phyloP scores from a whole-genome alignment of 2,113 vertebrate species.

The Lophotis ruficrista region DNA sequence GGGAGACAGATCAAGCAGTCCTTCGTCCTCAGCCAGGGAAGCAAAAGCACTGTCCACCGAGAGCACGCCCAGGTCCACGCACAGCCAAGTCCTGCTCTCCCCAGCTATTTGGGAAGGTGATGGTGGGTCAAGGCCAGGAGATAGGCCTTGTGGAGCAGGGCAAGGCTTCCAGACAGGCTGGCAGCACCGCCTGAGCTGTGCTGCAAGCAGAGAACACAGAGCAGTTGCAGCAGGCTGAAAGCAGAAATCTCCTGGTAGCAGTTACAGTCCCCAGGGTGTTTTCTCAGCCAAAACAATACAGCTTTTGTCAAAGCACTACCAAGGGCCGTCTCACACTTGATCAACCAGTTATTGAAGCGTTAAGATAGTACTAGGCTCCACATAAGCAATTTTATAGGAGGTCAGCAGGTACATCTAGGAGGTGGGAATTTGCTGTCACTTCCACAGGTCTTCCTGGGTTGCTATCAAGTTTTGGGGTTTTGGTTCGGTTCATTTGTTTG shows the following conservation, averaged over 20 bases:
- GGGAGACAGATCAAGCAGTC: not conserved
- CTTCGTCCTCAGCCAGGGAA: not conserved
- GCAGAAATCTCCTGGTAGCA: not conserved
- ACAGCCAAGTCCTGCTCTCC: not conserved
- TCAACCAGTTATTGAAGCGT: not conserved
- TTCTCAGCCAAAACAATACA: not conserved
- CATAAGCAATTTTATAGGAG: not conserved
- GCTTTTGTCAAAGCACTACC: not conserved
- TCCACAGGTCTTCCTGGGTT: not conserved
- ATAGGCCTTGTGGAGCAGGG: not conserved
- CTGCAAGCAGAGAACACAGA: not conserved
- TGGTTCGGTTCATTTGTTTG: not conserved
- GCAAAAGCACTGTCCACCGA: not conserved
- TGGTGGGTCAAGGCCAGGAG: not conserved
- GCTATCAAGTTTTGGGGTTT: not conserved
- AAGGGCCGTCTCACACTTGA: not conserved
- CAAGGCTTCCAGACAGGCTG: not conserved
- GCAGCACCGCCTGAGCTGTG: rapidly evolving
- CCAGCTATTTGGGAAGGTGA: not conserved
- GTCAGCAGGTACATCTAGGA: not conserved
- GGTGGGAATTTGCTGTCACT: not conserved
- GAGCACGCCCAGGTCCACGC: not conserved
- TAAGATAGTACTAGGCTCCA: not conserved
- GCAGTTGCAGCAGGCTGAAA: not conserved
- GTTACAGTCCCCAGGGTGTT: not conserved